Evolutionary conservation across 1,140 invertebrate species (phyloP), one percentile per base, ranked within the genome.

Genomic region (Diorhabda carinulata): DNA sequence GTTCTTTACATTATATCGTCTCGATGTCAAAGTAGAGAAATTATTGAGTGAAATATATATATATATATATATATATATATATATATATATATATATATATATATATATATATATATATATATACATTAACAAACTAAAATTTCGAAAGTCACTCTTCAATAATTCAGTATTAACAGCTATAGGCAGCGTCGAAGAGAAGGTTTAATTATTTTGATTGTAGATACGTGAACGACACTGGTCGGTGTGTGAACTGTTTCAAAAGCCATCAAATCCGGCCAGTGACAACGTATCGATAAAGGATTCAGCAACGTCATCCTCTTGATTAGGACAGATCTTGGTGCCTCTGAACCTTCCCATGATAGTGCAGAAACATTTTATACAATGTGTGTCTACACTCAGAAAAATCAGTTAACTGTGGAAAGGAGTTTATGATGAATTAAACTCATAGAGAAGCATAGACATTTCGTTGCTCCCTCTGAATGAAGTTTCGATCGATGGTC

Each of bases 211-310:
- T 52, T 52, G 47, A 52, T 52, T 52, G 47, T 8, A 52, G 47
- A 52, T 52, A 52, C 6, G 47, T 52, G 47, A 8, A 52, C 47
- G 47, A 52, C 47, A 52, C 47, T 52, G 47, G 47, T 52, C 47
- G 47, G 47, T 52, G 47, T 52, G 47, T 52, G 47, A 52, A 52
- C 47, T 52, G 47, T 52, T 45, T 52, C 10, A 60, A 64, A 66
- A 44, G 64, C 64, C 64, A 57, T 66, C 64, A 58, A 58, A 66
- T 57, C 10, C 64, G 57, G 64, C n/a, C 69, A 73, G 73, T 74
- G 73, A 74, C 73, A 74, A 74, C 69, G 73, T 74, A 67, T 70
- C 69, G 67, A 73, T 73, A 72, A 74, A 73, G 63, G 72, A 72
- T 74, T 74, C 64, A 73, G 73, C 73, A 42, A 56, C 70, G 73